Conservation (phyloP, 2,888 invertebrate genomes). For the Xestia ashworthii region DNA sequence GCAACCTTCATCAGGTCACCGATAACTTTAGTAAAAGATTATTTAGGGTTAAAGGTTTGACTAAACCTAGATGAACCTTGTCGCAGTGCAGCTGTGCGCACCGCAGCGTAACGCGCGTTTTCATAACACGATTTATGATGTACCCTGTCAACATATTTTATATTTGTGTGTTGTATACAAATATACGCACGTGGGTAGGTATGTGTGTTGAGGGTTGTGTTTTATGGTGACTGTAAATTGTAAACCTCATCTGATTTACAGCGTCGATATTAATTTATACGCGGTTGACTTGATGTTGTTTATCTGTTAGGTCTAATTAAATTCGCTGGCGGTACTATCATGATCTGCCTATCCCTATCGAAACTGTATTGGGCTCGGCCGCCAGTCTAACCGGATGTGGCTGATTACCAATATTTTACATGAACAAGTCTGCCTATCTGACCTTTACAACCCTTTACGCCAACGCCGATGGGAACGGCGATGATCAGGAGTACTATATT, state of each 20-base stretch:
- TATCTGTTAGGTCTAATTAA: not conserved
- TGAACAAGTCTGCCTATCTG: not conserved
- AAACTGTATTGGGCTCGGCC: not conserved
- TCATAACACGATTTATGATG: constrained; percentile 33
- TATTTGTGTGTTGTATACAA: constrained; percentile 4
- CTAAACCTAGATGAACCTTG: constrained; percentile 18
- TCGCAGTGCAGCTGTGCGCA: constrained; percentile 43
- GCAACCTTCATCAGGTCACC: no score
- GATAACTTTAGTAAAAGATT: not conserved
- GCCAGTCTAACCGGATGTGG: not conserved
- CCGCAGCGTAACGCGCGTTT: constrained; percentile 16
- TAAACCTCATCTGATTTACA: not conserved
- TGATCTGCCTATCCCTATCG: not conserved
- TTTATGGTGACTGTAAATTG: constrained; percentile 16
- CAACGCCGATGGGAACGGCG: no score
- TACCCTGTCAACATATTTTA: constrained; percentile 21
- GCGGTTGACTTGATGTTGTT: not conserved
- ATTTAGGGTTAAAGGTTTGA: not conserved
- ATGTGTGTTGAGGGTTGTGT: constrained; percentile 4
- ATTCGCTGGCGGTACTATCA: not conserved
- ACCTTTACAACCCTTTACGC: not conserved
- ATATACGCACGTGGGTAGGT: not conserved
- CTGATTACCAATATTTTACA: not conserved
- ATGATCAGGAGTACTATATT: no score
- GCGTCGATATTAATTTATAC: not conserved